A percentile compares a stretch with the other conserved stretches of the same genome.
Evolutionary conservation across 2,888 invertebrate species (phyloP).

Genomic region (Mythimna loreyi): DNA sequence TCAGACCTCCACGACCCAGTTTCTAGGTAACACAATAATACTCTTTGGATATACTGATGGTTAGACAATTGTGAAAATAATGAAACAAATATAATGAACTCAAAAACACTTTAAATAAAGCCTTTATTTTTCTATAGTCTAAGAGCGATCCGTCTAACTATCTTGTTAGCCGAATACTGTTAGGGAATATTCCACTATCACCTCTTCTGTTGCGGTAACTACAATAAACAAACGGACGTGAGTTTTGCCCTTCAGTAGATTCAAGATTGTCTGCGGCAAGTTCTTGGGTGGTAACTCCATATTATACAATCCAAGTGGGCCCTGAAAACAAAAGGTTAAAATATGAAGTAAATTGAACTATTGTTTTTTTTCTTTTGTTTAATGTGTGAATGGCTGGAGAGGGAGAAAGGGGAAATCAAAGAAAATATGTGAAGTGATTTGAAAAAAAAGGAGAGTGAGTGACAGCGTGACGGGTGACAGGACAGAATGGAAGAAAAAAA

Average conservation of each 20-base stretch:
- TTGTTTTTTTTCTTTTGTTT: no score
- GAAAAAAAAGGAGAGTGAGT: no score
- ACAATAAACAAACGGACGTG: background rate
- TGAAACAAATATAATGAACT: background rate
- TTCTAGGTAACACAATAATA: no score
- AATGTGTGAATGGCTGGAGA: no score
- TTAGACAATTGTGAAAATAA: no score
- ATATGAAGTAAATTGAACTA: no score
- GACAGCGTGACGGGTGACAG: no score
- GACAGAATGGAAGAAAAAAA: no score
- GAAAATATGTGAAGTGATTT: no score
- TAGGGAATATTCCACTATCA: background rate
- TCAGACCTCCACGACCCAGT: no score
- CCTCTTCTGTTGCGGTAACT: constrained; percentile 37
- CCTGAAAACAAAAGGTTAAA: constrained; percentile 54
- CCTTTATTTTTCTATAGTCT: background rate
- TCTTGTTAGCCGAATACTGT: background rate
- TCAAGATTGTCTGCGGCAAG: constrained; percentile 30
- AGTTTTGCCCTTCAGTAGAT: background rate
- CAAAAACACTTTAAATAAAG: background rate
- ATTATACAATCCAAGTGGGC: constrained; percentile 48
- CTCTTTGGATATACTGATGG: no score
- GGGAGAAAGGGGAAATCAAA: no score
- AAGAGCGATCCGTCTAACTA: background rate
- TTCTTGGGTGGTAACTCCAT: constrained; percentile 60